These are phyloP conservation scores for Brachyrhaphis roseni DNA, from an alignment of 2,797 vertebrate genomes.

Conservation along the genomic window DNA sequence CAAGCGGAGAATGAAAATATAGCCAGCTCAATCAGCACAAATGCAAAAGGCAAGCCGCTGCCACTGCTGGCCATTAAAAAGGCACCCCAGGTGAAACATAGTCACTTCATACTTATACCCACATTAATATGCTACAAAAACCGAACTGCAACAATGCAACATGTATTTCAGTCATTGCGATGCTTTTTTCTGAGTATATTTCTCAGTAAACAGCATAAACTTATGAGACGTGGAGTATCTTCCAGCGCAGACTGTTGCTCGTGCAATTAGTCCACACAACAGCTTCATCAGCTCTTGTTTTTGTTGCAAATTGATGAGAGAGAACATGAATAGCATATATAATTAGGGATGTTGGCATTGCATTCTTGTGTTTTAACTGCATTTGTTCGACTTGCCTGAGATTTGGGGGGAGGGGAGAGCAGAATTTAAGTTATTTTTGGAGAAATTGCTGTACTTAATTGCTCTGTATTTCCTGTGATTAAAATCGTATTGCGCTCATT, in stretches of 20 bases:
- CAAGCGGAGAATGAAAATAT: constrained; percentile 76
- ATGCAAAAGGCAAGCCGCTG: constrained; percentile 74
- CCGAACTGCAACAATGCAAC: constrained; percentile 49
- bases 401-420: constrained; percentile 53
- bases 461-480: constrained; percentile 65
- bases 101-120: constrained; percentile 66
- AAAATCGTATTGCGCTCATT: constrained; percentile 53
- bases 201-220: constrained; percentile 39
- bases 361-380: constrained; percentile 66
- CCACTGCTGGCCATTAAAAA: constrained; percentile 66
- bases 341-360: constrained; percentile 75
- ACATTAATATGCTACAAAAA: constrained; percentile 65
- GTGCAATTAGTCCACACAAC: constrained; percentile 78
- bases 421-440: constrained; percentile 70
- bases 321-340: constrained; percentile 73
- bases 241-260: constrained; percentile 68
- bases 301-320: constrained; percentile 74
- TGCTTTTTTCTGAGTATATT: constrained; percentile 53
- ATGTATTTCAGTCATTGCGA: constrained; percentile 50
- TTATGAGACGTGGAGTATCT: constrained; percentile 72
- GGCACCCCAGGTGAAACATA: constrained; percentile 64
- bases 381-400: constrained; percentile 65
- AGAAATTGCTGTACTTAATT: constrained; percentile 69
- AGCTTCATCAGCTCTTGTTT: constrained; percentile 78
- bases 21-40: constrained; percentile 77